Evolutionary conservation across 2,888 invertebrate genomes (phyloP).

Genomic region (Plebejus melissa): DNA sequence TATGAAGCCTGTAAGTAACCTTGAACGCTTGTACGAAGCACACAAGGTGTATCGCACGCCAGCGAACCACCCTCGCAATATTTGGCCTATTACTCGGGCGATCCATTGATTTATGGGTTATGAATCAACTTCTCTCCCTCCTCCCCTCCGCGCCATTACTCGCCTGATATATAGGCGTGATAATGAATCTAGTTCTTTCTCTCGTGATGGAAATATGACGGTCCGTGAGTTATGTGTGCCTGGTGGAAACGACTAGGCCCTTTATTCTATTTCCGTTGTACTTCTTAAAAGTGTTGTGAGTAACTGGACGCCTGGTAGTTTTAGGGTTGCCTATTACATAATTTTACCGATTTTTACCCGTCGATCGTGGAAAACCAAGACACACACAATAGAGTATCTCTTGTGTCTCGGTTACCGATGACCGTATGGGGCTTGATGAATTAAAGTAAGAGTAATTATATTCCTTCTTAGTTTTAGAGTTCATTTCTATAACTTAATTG

Average conservation of each 20-base stretch:
- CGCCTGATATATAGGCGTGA: conserved; percentile 68
- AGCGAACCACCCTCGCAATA: conserved; percentile 54
- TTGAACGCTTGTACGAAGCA: background rate
- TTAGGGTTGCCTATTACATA: background rate
- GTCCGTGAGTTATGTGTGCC: conserved; percentile 42
- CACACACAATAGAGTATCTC: too few relatives aligned
- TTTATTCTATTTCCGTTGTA: conserved; percentile 12
- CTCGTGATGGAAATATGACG: conserved; percentile 73
- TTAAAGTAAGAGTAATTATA: too few relatives aligned
- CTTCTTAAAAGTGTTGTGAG: background rate
- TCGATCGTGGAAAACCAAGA: too few relatives aligned
- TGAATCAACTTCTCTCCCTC: conserved; percentile 65
- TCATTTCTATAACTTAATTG: too few relatives aligned
- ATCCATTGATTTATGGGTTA: conserved; percentile 77
- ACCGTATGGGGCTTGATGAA: too few relatives aligned
- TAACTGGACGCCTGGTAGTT: background rate
- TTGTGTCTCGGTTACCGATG: too few relatives aligned
- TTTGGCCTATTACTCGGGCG: conserved; percentile 70
- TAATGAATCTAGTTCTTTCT: conserved; percentile 76
- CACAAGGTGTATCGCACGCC: conserved; percentile 27
- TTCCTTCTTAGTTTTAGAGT: too few relatives aligned
- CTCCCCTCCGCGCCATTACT: conserved; percentile 49
- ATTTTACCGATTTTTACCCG: too few relatives aligned
- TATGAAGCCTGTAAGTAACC: background rate
- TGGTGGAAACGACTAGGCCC: conserved; percentile 34